Base-by-base conservation (phyloP, 2,797 vertebrate species). In the Dryobates pubescens region DNA sequence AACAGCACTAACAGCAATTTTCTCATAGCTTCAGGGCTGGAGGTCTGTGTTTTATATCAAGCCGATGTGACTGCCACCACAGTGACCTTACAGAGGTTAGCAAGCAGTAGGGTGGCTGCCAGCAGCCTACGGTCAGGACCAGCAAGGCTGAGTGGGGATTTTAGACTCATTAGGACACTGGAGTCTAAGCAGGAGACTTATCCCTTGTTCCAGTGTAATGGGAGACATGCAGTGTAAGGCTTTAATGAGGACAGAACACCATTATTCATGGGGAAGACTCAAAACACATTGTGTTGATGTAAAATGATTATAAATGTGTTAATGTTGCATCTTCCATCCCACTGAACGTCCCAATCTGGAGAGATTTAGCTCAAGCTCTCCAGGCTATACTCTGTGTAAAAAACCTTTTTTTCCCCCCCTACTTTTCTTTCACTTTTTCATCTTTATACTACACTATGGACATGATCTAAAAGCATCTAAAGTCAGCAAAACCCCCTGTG, bases 111-210 rank as follows among this genome's bases (percentile, higher is more conserved):
- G n/a, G 36, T 4, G 34, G 59, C 34, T 45, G 56, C n/a, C 0
- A 0, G 36, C 51, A 59, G 76, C 53, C 8, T 1, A 5, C 5
- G 9, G 17, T 3, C 0, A 1, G 74, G 75, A 84, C n/a, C 56
- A 24, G 34, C 8, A 24, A n/a, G 72, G 63, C 45, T 15, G 62
- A 63, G 45, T 16, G 0, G 2, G 47, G 47, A 49, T 1, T 10
- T 1, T 29, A 72, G 43, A 22, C 45, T 61, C 67, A 16, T 27
- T 13, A 26, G 22, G 62, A 38, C 32, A 32, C 29, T 2, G 45
- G 38, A 59, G 59, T 24, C 54, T 56, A 32, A 58, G 9, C 59
- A 82, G 43, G 17, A 67, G 57, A 19, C 43, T 41, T 6, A 29
- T 79, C 27, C 54, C 23, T 80, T 3, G 0, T 54, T 47, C 56